Base-by-base conservation (phyloP, 1,140 invertebrate species). In the Drosophila pectinifera region DNA sequence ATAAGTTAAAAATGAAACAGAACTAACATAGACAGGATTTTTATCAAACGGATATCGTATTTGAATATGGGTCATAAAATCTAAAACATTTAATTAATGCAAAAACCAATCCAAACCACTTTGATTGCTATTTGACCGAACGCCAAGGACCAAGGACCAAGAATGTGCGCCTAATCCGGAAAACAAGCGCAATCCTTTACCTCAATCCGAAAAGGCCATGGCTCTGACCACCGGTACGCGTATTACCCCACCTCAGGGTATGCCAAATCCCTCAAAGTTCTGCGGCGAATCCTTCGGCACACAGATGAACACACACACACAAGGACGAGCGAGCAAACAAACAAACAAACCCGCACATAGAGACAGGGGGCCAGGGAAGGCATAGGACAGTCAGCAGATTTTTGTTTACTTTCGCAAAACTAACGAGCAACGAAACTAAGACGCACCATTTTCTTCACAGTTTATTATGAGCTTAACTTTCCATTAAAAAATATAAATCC, bases 401-500 rank as follows among this genome's bases (percentile, higher is more conserved):
- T 73, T 74, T 75, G 58, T 74, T 75, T 75, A 74, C 69, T 74
- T 77, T 69, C 42, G 39, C 1, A 78, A 77, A 78, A 78, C 74
- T 70, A 78, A 78, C 74, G 64, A 77, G 74, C 56, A 78, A 70
- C 51, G 48, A 78, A 72, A 85, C 75, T 82, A 79, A 88, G 83
- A 86, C 78, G 72, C 75, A 89, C 61, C 83, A 83, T 89, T 86
- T 86, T 86, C 75, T 73, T 79, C 58, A 80, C 83, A 83, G 83
- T 86, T 86, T 86, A 86, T 89, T 89, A 83, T 89, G 51, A 88
- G 83, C 84, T 86, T 89, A 86, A 86, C 84, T 86, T 89, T 86
- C 83, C 84, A 86, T 86, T 86, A 83, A 83, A 86, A 86, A 89
- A 83, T 83, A 83, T 89, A 86, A 88, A 86, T 86, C 84, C 79